phyloP scores from a whole-genome alignment of 2,113 vertebrate species.

The Monopterus albus region DNA sequence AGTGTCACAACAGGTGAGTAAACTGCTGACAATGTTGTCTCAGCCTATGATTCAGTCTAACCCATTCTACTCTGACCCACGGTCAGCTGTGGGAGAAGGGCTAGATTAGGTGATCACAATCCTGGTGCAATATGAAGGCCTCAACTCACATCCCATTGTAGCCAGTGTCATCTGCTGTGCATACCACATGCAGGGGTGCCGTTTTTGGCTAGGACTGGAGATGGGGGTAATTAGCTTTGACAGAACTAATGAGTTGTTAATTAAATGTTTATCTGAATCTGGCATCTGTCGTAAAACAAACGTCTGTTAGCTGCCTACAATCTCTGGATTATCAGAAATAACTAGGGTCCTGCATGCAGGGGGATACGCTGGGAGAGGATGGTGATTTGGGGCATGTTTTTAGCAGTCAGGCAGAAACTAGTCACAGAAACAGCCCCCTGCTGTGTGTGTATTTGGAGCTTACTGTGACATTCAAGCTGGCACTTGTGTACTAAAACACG shows the following conservation, averaged over 20 bases:
- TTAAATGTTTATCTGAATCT: slow-evolving; percentile 79
- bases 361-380: slow-evolving; percentile 58
- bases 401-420: slow-evolving; percentile 40
- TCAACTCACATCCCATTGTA: slow-evolving; percentile 14
- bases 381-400: slow-evolving; percentile 14
- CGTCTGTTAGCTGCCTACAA: slow-evolving; percentile 68
- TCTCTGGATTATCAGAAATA: slow-evolving; percentile 72
- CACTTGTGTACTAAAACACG: slow-evolving; percentile 1
- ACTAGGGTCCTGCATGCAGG: slow-evolving; percentile 50
- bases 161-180: slow-evolving; percentile 49
- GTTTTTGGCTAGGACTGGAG: slow-evolving; percentile 56
- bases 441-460: slow-evolving; percentile 34
- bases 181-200: slow-evolving; percentile 43
- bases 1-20: slow-evolving; percentile 39
- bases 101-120: slow-evolving; percentile 36
- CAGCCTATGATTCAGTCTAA: slow-evolving; percentile 36
- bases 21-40: slow-evolving; percentile 34
- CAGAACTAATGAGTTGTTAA: slow-evolving; percentile 78
- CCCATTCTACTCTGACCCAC: slow-evolving; percentile 23
- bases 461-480: slow-evolving; percentile 33
- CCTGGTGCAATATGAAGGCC: not conserved
- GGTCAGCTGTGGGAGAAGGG: slow-evolving; percentile 12
- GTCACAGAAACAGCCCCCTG: slow-evolving; percentile 28
- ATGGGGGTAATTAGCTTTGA: slow-evolving; percentile 72
- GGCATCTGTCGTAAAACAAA: slow-evolving; percentile 78